phyloP scores from a whole-genome alignment of 92 coral and sea anemone genomes.

The Zoanthus sansibaricus region DNA sequence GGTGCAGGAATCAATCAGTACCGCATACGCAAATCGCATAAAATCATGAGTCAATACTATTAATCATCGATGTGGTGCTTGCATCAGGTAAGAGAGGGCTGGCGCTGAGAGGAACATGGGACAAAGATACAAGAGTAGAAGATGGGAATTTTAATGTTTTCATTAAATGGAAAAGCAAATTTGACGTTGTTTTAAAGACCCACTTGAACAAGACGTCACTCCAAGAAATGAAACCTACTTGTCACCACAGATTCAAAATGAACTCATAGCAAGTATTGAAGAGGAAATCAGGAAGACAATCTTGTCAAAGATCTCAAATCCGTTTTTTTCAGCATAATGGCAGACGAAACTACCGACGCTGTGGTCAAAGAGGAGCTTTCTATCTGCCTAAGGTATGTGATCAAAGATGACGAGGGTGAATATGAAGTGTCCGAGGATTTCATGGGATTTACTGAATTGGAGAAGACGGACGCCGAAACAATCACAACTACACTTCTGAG shows the following conservation, averaged over 20 bases:
- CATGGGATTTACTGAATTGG: too few relatives aligned
- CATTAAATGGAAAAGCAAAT: conserved; percentile 7
- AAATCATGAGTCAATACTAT: conserved; percentile 43
- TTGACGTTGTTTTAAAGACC: conserved; percentile 10
- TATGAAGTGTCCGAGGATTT: too few relatives aligned
- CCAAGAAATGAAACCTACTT: conserved; percentile 23
- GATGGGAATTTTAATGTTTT: background rate
- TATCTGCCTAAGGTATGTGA: background rate
- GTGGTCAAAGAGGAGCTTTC: background rate
- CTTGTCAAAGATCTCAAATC: background rate
- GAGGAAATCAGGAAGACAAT: conserved; percentile 3
- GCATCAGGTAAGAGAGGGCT: conserved; percentile 23
- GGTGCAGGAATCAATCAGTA: conserved; percentile 38
- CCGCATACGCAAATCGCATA: conserved; percentile 45
- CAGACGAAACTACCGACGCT: conserved; percentile 3
- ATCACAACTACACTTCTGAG: too few relatives aligned
- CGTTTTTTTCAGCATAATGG: background rate
- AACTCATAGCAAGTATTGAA: conserved; percentile 1
- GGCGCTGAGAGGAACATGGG: background rate
- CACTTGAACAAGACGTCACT: conserved; percentile 34
- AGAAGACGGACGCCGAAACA: too few relatives aligned
- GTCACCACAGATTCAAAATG: conserved; percentile 27
- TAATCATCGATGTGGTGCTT: conserved; percentile 53
- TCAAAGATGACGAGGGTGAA: background rate
- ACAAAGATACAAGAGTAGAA: background rate